A percentile compares a stretch with the other conserved stretches of the same genome.
Conservation (phyloP, 2,797 vertebrate species). For the Neosilurus mollespiculum region DNA sequence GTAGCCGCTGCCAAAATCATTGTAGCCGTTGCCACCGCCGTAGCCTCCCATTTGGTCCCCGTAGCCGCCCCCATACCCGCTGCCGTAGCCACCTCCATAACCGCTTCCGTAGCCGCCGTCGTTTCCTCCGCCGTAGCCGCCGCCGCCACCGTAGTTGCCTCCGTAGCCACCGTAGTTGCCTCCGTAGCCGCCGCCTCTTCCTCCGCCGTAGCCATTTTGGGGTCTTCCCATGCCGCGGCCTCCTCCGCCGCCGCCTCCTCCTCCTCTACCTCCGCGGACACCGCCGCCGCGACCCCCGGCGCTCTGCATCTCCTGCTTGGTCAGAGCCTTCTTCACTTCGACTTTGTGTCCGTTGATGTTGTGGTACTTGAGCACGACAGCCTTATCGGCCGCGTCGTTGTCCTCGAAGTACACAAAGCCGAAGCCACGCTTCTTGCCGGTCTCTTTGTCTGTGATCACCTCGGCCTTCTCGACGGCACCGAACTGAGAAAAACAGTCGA, state of each 20-base stretch:
- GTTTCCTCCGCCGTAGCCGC: slow-evolving; percentile 72
- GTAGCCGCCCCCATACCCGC: slow-evolving; percentile 83
- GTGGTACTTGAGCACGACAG: slow-evolving; percentile 93
- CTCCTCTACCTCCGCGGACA: slow-evolving; percentile 75
- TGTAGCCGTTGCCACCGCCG: slow-evolving; percentile 87
- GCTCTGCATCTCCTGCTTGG: slow-evolving; percentile 92
- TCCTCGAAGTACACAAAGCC: slow-evolving; percentile 95
- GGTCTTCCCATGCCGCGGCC: slow-evolving; percentile 81
- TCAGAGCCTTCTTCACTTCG: slow-evolving; percentile 96
- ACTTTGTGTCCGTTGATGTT: slow-evolving; percentile 93
- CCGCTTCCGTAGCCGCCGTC: slow-evolving; percentile 83
- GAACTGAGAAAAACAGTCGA: slow-evolving; percentile 93
- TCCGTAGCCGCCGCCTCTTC: slow-evolving; percentile 77
- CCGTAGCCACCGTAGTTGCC: slow-evolving; percentile 73
- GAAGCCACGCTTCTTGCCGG: slow-evolving; percentile 93
- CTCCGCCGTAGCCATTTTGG: slow-evolving; percentile 84
- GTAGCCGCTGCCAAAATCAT: slow-evolving; percentile 90
- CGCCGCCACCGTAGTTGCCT: slow-evolving; percentile 78
- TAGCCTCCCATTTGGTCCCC: slow-evolving; percentile 77
- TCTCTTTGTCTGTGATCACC: slow-evolving; percentile 95
- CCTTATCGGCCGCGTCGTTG: slow-evolving; percentile 94
- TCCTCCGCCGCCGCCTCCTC: slow-evolving; percentile 73
- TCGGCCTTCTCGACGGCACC: slow-evolving; percentile 93
- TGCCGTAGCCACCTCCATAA: slow-evolving; percentile 78
- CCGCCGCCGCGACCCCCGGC: slow-evolving; percentile 73